Conservation (phyloP, 1,140 invertebrate genomes). For the Aphelenchoides besseyi region DNA sequence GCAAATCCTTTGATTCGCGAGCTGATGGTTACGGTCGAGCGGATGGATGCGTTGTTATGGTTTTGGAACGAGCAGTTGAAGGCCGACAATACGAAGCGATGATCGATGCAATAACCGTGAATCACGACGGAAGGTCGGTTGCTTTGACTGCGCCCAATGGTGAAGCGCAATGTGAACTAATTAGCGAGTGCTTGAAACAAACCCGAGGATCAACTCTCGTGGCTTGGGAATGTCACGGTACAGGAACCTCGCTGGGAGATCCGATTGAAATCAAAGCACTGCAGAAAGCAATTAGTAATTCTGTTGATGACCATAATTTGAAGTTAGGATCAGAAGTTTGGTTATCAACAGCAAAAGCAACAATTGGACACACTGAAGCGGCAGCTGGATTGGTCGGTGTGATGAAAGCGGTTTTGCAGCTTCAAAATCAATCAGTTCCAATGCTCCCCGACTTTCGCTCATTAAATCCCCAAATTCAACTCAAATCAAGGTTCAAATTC, state of each 20-base stretch:
- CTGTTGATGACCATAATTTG: not conserved
- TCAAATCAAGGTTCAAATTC: not conserved
- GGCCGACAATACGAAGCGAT: constrained; percentile 31
- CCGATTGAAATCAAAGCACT: constrained; percentile 53
- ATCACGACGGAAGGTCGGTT: constrained; percentile 51
- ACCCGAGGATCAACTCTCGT: not conserved
- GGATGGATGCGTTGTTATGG: constrained; percentile 54
- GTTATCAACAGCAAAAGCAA: constrained; percentile 42
- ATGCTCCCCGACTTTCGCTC: constrained; percentile 25
- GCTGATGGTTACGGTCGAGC: constrained; percentile 64
- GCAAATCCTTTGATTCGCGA: constrained; percentile 83
- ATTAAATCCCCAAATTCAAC: constrained; percentile 30
- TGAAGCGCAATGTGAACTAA: constrained; percentile 28
- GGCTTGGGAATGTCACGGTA: constrained; percentile 57
- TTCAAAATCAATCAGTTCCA: constrained; percentile 25
- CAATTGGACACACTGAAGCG: constrained; percentile 53
- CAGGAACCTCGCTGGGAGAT: constrained; percentile 53
- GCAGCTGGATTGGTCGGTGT: constrained; percentile 51
- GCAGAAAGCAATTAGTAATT: constrained; percentile 27
- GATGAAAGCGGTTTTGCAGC: constrained; percentile 41
- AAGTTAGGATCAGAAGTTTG: not conserved
- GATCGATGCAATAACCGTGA: constrained; percentile 41
- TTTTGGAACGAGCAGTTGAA: constrained; percentile 27
- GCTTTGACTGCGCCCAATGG: constrained; percentile 55
- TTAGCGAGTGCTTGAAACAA: constrained; percentile 17